A percentile compares a stretch with the other conserved stretches of the same genome.
These are phyloP conservation scores for Lophochroa leadbeateri DNA, from an alignment of 2,113 vertebrate genomes.

Conservation along the genomic window DNA sequence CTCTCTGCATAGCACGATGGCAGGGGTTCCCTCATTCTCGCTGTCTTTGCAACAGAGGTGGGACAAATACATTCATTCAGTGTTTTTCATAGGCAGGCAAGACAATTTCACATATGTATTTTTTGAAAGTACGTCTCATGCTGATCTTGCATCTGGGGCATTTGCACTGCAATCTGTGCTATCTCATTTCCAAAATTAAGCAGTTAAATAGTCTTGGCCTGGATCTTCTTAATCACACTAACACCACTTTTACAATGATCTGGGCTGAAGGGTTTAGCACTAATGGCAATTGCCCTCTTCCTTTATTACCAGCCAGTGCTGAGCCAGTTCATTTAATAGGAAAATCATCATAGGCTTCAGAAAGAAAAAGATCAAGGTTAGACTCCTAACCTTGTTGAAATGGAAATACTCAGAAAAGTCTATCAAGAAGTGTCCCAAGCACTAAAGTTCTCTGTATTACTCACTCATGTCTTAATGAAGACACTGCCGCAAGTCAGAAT, in stretches of 20 bases:
- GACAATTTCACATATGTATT: background rate
- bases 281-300: background rate
- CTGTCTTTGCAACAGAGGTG: background rate
- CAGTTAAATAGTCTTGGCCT: constrained; percentile 43
- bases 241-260: constrained; percentile 36
- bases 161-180: background rate
- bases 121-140: background rate
- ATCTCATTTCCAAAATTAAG: constrained; percentile 23
- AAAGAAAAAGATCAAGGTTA: background rate
- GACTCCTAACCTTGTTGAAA: background rate
- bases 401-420: background rate
- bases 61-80: background rate
- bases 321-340: background rate
- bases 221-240: constrained; percentile 34
- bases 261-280: background rate
- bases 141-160: background rate
- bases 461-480: background rate
- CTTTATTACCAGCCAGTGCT: background rate
- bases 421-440: background rate
- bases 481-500: background rate
- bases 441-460: background rate
- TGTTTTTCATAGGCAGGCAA: background rate
- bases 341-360: background rate
- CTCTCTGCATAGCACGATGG: background rate
- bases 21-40: background rate